A percentile compares a stretch with the other conserved stretches of the same genome.
These are phyloP conservation scores for Labeo rohita DNA, from an alignment of 2,113 vertebrate species.

Conservation along the genomic window DNA sequence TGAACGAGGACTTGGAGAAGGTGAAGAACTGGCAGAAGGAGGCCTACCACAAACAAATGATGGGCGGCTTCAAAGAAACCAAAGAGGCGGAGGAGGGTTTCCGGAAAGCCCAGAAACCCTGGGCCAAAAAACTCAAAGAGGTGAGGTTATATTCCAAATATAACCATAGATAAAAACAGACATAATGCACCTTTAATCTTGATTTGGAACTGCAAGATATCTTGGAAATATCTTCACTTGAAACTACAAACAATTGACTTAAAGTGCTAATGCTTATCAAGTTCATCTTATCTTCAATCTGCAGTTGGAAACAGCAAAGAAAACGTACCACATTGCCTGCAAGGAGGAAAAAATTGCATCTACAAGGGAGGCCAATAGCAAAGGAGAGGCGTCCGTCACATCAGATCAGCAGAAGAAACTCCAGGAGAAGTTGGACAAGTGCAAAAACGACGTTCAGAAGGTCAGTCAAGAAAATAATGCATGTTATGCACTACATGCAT, in stretches of 20 bases:
- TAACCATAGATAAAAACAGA: neutral
- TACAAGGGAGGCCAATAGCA: constrained; percentile 87
- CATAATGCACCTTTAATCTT: neutral
- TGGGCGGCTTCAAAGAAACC: constrained; percentile 97
- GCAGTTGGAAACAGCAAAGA: constrained; percentile 92
- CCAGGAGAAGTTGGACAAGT: constrained; percentile 94
- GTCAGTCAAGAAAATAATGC: constrained; percentile 63
- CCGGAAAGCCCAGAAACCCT: constrained; percentile 95
- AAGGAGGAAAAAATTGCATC: constrained; percentile 94
- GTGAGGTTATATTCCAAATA: constrained; percentile 68
- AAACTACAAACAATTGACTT: neutral
- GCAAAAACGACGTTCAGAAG: constrained; percentile 94
- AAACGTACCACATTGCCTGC: constrained; percentile 91
- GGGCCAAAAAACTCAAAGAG: constrained; percentile 98
- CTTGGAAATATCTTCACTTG: neutral
- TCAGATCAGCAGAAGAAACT: constrained; percentile 93
- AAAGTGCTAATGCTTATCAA: neutral
- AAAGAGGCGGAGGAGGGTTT: constrained; percentile 96
- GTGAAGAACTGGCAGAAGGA: constrained; percentile 99
- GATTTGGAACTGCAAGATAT: neutral
- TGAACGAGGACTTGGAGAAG: constrained; percentile 92
- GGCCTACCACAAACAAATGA: constrained; percentile 96
- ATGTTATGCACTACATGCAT: neutral
- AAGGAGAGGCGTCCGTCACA: constrained; percentile 83
- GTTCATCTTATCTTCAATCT: neutral